Conservation (phyloP, 2,797 vertebrate genomes). For the Pempheris klunzingeri region DNA sequence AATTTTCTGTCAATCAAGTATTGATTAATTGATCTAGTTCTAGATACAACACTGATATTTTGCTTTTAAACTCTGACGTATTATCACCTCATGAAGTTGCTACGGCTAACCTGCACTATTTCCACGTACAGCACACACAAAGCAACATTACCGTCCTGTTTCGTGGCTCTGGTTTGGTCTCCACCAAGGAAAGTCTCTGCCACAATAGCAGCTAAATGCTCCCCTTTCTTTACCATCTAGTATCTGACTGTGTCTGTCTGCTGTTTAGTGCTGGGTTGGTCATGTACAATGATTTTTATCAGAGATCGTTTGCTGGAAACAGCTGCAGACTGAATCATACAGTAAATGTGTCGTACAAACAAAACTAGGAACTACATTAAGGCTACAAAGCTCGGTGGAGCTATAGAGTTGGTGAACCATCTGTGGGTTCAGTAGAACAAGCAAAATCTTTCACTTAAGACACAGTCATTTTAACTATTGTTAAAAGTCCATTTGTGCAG, state of each 20-base stretch:
- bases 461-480: not conserved
- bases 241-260: too few relatives aligned
- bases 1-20: too few relatives aligned
- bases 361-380: not conserved
- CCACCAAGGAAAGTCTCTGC: not conserved
- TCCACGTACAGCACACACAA: too few relatives aligned
- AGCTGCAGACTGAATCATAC: not conserved
- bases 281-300: too few relatives aligned
- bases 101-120: too few relatives aligned
- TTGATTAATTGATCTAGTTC: not conserved
- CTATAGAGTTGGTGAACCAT: not conserved
- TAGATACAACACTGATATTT: not conserved
- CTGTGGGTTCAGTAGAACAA: too few relatives aligned
- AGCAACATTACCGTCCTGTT: too few relatives aligned
- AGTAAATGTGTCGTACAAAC: not conserved
- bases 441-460: not conserved
- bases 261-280: too few relatives aligned
- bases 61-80: not conserved
- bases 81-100: not conserved
- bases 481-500: not conserved
- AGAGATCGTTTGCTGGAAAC: not conserved
- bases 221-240: too few relatives aligned
- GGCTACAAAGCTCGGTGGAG: not conserved
- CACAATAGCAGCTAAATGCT: too few relatives aligned
- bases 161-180: not conserved